Percentiles rank a stretch among this genome's conserved stretches.
phyloP scores from a whole-genome alignment of 2,113 vertebrate species.

The Eulemur rufifrons region DNA sequence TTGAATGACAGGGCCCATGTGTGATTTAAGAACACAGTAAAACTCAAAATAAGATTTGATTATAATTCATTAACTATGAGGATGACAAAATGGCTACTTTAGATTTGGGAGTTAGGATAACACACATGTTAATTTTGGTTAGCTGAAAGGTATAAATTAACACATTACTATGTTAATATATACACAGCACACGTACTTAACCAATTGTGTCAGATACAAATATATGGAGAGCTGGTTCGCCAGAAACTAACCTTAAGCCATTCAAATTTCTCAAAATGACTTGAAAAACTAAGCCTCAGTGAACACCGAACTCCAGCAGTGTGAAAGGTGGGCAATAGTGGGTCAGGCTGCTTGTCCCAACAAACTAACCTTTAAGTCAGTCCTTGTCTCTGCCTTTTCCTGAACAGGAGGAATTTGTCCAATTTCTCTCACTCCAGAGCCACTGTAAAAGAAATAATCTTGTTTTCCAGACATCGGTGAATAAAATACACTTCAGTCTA shows the following conservation, averaged over 20 bases:
- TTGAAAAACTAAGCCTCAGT: neutral
- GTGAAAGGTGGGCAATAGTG: neutral
- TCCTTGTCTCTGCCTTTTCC: neutral
- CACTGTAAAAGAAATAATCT: conserved; percentile 29
- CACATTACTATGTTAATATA: neutral
- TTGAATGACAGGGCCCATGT: conserved; percentile 16
- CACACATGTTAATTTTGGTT: neutral
- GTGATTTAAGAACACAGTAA: neutral
- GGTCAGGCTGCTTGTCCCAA: neutral
- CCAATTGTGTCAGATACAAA: neutral
- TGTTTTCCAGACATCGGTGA: neutral
- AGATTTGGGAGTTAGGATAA: neutral
- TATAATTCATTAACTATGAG: neutral
- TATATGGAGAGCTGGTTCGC: neutral
- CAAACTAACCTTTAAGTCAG: conserved; percentile 22
- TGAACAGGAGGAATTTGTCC: neutral
- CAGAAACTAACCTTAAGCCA: neutral
- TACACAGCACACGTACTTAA: neutral
- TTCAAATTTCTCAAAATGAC: neutral
- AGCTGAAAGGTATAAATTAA: neutral
- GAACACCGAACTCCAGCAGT: neutral
- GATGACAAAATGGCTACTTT: neutral
- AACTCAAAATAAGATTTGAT: neutral
- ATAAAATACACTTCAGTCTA: neutral
- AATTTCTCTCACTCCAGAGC: neutral